A percentile compares a stretch with the other conserved stretches of the same genome.
phyloP scores from a whole-genome alignment of 2,888 invertebrate genomes.

The Arge pagana region DNA sequence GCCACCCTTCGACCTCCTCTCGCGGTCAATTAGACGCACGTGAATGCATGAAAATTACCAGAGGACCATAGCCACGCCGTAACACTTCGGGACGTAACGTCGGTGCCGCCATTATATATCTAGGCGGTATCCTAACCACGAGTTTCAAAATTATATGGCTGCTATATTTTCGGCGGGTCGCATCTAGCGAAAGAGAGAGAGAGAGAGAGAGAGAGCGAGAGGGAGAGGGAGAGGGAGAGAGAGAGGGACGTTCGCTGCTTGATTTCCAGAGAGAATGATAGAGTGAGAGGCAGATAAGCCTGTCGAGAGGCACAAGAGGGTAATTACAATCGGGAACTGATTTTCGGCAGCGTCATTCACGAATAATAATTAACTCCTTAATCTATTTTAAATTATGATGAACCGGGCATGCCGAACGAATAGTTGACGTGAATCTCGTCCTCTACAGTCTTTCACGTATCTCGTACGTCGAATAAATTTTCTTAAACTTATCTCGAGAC shows the following conservation, averaged over 20 bases:
- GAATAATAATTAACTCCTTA: constrained; percentile 25
- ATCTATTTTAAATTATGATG: constrained; percentile 27
- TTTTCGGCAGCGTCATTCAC: constrained; percentile 25
- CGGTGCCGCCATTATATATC: constrained; percentile 11
- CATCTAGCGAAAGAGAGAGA: neutral
- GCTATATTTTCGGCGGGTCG: constrained; percentile 13
- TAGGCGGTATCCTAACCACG: constrained; percentile 19
- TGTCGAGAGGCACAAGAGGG: neutral
- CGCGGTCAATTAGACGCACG: constrained; percentile 21
- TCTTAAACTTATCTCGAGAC: too few species aligned
- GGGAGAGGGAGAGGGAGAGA: neutral
- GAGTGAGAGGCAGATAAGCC: neutral
- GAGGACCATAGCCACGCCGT: neutral
- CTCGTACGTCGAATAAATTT: too few species aligned
- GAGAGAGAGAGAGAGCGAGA: neutral
- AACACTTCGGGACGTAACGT: too few species aligned
- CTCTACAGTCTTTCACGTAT: too few species aligned
- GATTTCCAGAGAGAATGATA: neutral
- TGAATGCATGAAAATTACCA: constrained; percentile 18
- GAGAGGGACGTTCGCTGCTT: too few species aligned
- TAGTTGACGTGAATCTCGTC: too few species aligned
- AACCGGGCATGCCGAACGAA: too few species aligned
- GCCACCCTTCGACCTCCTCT: neutral
- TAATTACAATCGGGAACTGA: constrained; percentile 16
- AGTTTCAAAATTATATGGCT: constrained; percentile 18